phyloP scores from a whole-genome alignment of 2,888 invertebrate genomes.

The Dinocampus coccinellae region DNA sequence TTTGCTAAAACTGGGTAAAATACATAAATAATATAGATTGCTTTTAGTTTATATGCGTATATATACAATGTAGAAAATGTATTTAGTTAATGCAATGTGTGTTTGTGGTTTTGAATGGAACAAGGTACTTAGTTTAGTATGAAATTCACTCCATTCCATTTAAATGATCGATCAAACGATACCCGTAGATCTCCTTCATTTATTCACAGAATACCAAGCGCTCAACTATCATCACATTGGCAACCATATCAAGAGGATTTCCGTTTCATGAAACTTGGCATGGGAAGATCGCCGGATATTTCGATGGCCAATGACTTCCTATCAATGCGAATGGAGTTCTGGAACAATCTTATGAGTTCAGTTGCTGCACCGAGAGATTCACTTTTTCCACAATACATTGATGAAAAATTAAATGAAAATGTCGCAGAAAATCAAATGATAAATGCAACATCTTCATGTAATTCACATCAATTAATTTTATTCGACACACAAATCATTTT shows the following conservation, averaged over 20 bases:
- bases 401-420: constrained; percentile 1
- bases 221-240: constrained; percentile 51
- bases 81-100: constrained; percentile 9
- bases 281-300: constrained; percentile 47
- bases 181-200: constrained; percentile 41
- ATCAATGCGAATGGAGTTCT: constrained; percentile 57
- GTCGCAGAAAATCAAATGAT: neutral
- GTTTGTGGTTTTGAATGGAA: constrained; percentile 1
- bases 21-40: neutral
- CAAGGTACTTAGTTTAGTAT: constrained; percentile 15
- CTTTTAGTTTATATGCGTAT: neutral
- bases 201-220: constrained; percentile 56
- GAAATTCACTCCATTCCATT: constrained; percentile 15
- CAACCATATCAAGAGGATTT: constrained; percentile 53
- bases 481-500: neutral
- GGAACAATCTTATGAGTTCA: constrained; percentile 52
- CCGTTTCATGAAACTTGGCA: constrained; percentile 56
- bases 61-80: neutral
- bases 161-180: constrained; percentile 33
- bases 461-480: neutral
- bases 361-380: constrained; percentile 42
- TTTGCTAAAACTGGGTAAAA: constrained; percentile 59
- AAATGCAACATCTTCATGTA: neutral
- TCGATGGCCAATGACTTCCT: constrained; percentile 51
- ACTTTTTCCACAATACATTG: constrained; percentile 34